Evolutionary conservation across 2,113 vertebrate species (phyloP), one percentile per base, ranked within the genome.

Genomic region (Paramormyrops kingsleyae): DNA sequence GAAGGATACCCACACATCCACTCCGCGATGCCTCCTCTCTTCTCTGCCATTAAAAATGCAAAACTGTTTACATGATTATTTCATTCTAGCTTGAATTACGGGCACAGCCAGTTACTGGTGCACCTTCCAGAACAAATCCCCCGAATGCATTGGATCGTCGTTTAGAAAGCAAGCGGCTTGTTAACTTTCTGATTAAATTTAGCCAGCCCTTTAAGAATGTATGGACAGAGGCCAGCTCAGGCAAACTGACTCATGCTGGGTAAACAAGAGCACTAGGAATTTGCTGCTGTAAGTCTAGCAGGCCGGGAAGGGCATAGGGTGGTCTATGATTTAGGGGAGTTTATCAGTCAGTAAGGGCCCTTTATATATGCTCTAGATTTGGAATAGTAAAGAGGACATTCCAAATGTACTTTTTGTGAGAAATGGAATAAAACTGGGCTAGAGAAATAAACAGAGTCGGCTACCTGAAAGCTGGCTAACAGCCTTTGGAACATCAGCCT

Each of bases 151-250:
- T 90, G 95, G 97, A 97, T 98, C 97, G 97, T 98, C 96, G 96
- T 98, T 97, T 97, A 96, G 97, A 97, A 97, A 97, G 92, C 93
- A 94, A 95, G 96, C 96, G 96, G 96, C 97, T 98, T 98, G 97
- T 98, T 99, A 98, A 97, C 95, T 96, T 97, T 97, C 97, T 99
- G 97, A 99, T 99, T 97, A 97, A 97, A 97, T 98, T 97, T 98
- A 99, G 98, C 96, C 97, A 96, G 96, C 97, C 97, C 97, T 98
- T 97, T 96, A 98, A 98, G 97, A 98, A 97, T 98, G 98, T 97
- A 97, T 97, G 97, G 97, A 97, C 95, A 94, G 96, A 97, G 97
- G 98, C 97, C 95, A 94, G 95, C 94, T 96, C 97, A 97, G 97
- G 97, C 97, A 97, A 97, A 97, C 97, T 94, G 95, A 95, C 96